Percentiles rank a stretch among this genome's conserved stretches.
Conservation (phyloP, 2,113 vertebrate species). For the Dryoscopus gambensis region DNA sequence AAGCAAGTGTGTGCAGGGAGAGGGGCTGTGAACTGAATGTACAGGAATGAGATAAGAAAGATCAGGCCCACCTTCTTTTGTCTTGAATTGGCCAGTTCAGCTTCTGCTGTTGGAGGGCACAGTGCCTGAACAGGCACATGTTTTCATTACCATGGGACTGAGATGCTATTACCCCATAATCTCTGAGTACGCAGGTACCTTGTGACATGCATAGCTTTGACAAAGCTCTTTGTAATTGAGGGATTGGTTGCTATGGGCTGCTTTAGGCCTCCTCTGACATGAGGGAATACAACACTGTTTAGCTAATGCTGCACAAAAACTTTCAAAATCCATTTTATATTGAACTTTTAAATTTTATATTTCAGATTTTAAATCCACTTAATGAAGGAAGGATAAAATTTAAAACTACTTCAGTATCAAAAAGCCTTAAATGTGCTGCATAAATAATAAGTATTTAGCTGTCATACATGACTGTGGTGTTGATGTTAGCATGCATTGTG, state of each 20-base stretch:
- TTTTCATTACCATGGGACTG: neutral
- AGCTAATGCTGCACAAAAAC: neutral
- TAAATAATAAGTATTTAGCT: neutral
- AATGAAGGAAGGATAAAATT: neutral
- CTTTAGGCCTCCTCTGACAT: neutral
- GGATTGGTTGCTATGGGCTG: neutral
- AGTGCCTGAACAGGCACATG: neutral
- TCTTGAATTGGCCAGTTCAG: neutral
- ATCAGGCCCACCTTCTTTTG: neutral
- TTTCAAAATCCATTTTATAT: neutral
- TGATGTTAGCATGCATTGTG: neutral
- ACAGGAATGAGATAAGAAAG: neutral
- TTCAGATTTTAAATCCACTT: neutral
- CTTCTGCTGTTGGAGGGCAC: neutral
- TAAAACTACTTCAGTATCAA: neutral
- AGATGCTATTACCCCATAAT: neutral
- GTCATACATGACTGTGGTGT: rapidly evolving
- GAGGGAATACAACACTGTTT: neutral
- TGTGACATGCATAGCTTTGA: neutral
- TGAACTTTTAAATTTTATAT: neutral
- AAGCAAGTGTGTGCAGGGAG: neutral
- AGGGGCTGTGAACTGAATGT: neutral
- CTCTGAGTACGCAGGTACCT: neutral
- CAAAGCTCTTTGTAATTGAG: neutral
- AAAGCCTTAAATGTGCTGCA: neutral